Base-by-base conservation (phyloP, 2,888 invertebrate species). In the Eupithecia tripunctaria region DNA sequence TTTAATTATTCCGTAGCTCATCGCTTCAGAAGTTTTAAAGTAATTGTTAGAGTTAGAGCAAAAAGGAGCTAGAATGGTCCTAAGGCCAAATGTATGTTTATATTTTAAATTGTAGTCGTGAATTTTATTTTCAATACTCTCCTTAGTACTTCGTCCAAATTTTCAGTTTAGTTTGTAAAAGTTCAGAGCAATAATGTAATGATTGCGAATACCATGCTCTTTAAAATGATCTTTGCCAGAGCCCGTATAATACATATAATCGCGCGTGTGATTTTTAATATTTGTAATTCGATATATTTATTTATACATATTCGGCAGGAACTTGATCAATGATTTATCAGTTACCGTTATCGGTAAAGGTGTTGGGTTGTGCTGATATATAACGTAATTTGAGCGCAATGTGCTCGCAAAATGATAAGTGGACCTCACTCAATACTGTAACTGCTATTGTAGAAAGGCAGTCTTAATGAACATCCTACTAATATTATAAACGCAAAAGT, bases 371-470 rank as follows among this genome's bases (percentile, higher is more conserved):
- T 71, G 67, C 56, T 69, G 29, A 65, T 63, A 69, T 71, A 36
- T 74, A 72, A 74, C 69, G 69, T 72, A 67, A 72, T 69, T 36
- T 59, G 63, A 70, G 59, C 71, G 60, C 71, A 70, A 72, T 72
- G 70, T 70, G 71, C 41, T 72, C 56, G 66, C 27, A 25, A 66
- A 74, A 68, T 60, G 74, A 74, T 74, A 71, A 65, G 43, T 71
- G 71, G 66, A 71, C 66, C 71, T 70, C 73, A 70, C 70, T 74
- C 70, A 67, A 70, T 70, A 73, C 70, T 67, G 60, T 71, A 71
- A 74, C 70, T 64, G 67, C 64, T 69, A 64, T 43, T 38, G 64
- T 70, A 70, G 56, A 67, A 65, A 60, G 41, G 41, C 47, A 36
- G 59, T 14, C 7, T 63, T 12, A 21, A 21, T 51, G 10, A 51